Base-by-base conservation (phyloP, 2,888 invertebrate genomes). In the Drymonia ruficornis region DNA sequence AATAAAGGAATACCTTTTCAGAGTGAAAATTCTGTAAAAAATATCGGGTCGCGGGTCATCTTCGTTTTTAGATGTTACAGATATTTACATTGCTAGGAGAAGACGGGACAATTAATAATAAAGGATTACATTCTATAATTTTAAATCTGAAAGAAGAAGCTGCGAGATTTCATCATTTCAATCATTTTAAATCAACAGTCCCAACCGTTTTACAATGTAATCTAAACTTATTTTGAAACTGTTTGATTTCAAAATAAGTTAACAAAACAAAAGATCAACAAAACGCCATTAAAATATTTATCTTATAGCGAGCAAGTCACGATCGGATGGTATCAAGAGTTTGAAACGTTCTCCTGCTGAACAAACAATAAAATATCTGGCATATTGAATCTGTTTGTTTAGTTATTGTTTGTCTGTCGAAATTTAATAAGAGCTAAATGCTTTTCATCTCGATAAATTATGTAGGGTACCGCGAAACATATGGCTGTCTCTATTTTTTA, bases 271-370 rank as follows among this genome's bases (percentile, higher is more conserved):
- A 31, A 34, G 47, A 47, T 47, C 16, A 34, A 46, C 46, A 46
- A 9, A 46, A 28, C 28, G 15, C 46, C 46, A 46, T 46, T 46
- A 46, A 46, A 46, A 29, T 29, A 46, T 46, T 46, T 46, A 46
- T 46, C 46, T 46, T 29, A 6, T 6, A 11, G 43, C 13, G 16
- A 15, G 46, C 29, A 23, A 46, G 46, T 46, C 46, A 29, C 28
- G 28, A 46, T 28, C 46, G 8, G 28, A 46, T 28, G n/a, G 29
- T 29, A 46, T 29, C 29, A 15, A 23, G 29, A 16, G 0, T 46
- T 46, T 28, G 46, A 29, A 46, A 29, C 46, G 28, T 11, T 43
- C 11, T 23, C 19, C 19, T 12, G 19, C 43, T 29, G 28, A 29
- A 8, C 46, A 46, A 46, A 46, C 43, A 43, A 43, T 19, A 13